These are phyloP conservation scores for Diaphora mendica DNA, from an alignment of 2,888 invertebrate species.

Conservation along the genomic window DNA sequence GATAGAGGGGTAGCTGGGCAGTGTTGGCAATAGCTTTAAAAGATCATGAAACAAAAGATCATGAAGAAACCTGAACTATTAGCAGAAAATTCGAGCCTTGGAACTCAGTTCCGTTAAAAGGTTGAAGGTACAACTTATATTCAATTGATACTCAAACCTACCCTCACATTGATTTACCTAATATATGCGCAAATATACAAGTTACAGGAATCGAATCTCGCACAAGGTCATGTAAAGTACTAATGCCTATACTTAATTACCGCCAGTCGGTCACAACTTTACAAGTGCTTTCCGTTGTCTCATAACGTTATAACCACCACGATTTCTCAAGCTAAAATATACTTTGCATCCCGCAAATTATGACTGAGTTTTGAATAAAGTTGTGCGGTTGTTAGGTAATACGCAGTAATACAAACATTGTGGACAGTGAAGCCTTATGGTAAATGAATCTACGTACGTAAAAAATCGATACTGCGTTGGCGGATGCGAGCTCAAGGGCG, in stretches of 20 bases:
- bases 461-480: slow-evolving; percentile 82
- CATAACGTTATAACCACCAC: slow-evolving; percentile 43
- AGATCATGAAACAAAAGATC: no score
- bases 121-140: neutral
- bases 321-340: slow-evolving; percentile 24
- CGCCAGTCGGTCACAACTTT: slow-evolving; percentile 59
- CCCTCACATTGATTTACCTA: slow-evolving; percentile 19
- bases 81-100: no score
- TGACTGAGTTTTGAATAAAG: slow-evolving; percentile 52
- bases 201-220: slow-evolving; percentile 62
- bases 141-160: neutral
- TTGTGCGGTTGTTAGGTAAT: slow-evolving; percentile 50
- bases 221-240: slow-evolving; percentile 63
- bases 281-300: slow-evolving; percentile 33
- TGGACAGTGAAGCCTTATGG: slow-evolving; percentile 79
- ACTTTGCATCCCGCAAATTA: slow-evolving; percentile 38
- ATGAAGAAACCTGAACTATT: no score
- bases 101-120: neutral
- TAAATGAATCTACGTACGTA: slow-evolving; percentile 77
- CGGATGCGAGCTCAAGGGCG: slow-evolving; percentile 78
- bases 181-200: slow-evolving; percentile 21
- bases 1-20: no score
- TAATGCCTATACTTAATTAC: slow-evolving; percentile 72
- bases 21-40: no score
- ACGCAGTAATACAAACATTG: slow-evolving; percentile 52